Evolutionary conservation across 2,797 vertebrate species (phyloP), one percentile per base, ranked within the genome.

Genomic region (Typhlichthys eigenmanni): DNA sequence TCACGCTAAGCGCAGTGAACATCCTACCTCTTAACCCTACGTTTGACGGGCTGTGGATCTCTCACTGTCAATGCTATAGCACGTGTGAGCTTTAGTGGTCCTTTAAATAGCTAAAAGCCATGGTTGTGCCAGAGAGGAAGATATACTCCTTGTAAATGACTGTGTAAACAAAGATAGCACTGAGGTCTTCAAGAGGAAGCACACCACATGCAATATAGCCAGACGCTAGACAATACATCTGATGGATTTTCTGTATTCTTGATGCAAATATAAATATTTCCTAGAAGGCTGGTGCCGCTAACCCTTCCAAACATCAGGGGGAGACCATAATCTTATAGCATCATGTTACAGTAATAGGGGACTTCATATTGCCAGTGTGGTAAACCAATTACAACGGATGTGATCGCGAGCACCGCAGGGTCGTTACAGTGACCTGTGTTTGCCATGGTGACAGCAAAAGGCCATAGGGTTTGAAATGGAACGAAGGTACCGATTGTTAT

Each of bases 401-500:
- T 73, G 66, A 80, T 76, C 78, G 2, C 34, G 7, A 38, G 24
- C 24, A 29, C 24, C 14, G 43, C 55, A 56, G 32, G 32, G 70
- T 68, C 68, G 64, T 64, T 54, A 63, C 24, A 57, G 59, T 63
- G 82, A 79, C 69, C 83, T 75, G 49, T 47, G 77, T 85, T 88
- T 58, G 65, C 82, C 76, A 87, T 75, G 71, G 73, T 56, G 61
- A 86, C 75, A 61, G 55, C 2, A 3, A 70, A 34, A 69, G 49
- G 70, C 58, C 32, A 52, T 43, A 2, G 4, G 53, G 58, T 50
- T 65, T 59, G 63, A 34, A 60, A 54, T 45, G 60, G 69, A 57
- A 67, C 53, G 62, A 71, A 65, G 72, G 68, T 52, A 73, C 76
- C 74, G 78, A 78, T 79, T 86, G 82, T 86, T 76, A 89, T 90